Percentiles rank a stretch among this genome's conserved stretches.
These are phyloP conservation scores for Sminthurides aquaticus DNA, from an alignment of 2,888 invertebrate genomes.

Conservation along the genomic window DNA sequence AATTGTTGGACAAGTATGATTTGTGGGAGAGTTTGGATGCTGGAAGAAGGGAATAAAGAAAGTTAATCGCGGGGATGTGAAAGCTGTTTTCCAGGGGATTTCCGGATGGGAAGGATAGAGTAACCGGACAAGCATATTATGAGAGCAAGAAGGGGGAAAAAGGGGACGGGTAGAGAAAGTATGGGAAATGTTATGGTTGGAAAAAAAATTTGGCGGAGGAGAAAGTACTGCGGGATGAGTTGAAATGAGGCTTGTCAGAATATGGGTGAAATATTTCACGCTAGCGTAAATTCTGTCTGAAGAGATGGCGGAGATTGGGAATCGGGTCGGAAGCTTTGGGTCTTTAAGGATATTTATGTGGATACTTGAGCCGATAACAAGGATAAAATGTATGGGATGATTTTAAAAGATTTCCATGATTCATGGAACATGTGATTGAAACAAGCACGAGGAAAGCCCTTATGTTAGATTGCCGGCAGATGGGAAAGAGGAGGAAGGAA, in stretches of 20 bases:
- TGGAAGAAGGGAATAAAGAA: too few species aligned
- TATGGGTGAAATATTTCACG: not conserved
- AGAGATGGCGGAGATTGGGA: not conserved
- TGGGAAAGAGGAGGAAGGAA: not conserved
- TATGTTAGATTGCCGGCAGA: not conserved
- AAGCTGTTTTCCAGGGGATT: too few species aligned
- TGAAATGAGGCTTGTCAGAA: not conserved
- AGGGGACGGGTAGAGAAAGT: too few species aligned
- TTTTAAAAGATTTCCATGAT: not conserved
- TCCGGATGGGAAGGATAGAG: too few species aligned
- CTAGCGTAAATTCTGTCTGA: not conserved
- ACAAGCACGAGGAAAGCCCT: not conserved
- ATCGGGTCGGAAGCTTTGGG: not conserved
- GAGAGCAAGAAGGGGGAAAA: too few species aligned
- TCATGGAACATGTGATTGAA: not conserved
- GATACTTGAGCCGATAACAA: not conserved
- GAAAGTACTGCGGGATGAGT: not conserved
- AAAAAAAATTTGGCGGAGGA: too few species aligned
- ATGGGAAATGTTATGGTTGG: too few species aligned
- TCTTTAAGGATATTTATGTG: not conserved
- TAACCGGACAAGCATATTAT: too few species aligned
- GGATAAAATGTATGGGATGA: not conserved
- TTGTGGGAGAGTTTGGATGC: too few species aligned
- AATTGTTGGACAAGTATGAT: too few species aligned
- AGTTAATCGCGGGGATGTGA: too few species aligned